Conservation (phyloP, 2,113 vertebrate genomes). For the Antechinus flavipes region DNA sequence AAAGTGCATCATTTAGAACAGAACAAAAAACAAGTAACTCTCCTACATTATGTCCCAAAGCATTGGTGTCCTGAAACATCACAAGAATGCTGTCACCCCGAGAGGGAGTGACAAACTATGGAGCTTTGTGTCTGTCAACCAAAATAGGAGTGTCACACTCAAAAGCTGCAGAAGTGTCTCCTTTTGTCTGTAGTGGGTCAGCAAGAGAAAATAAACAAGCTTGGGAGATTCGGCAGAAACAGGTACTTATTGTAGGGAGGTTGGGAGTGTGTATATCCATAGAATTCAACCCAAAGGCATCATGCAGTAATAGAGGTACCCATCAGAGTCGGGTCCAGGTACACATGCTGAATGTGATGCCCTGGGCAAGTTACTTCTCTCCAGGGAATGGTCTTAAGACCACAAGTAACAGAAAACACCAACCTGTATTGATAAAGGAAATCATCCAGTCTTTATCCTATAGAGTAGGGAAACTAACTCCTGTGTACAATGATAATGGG, state of each 20-base stretch:
- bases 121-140: not conserved
- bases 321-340: not conserved
- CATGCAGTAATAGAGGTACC: not conserved
- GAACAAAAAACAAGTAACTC: not conserved
- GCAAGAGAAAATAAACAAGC: not conserved
- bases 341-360: not conserved
- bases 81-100: not conserved
- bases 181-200: not conserved
- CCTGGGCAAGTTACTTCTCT: not conserved
- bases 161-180: not conserved
- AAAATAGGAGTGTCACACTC: not conserved
- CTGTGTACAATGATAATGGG: not conserved
- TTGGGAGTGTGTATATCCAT: not conserved
- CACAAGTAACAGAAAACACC: not conserved
- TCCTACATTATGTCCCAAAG: not conserved
- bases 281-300: not conserved
- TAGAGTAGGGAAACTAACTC: not conserved
- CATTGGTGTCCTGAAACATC: not conserved
- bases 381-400: not conserved
- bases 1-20: not conserved
- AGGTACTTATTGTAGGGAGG: not conserved
- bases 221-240: not conserved
- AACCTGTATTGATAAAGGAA: not conserved
- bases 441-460: not conserved
- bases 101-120: not conserved